These are phyloP conservation scores for Enteromius viviparus DNA, from an alignment of 2,797 vertebrate genomes.

Conservation along the genomic window DNA sequence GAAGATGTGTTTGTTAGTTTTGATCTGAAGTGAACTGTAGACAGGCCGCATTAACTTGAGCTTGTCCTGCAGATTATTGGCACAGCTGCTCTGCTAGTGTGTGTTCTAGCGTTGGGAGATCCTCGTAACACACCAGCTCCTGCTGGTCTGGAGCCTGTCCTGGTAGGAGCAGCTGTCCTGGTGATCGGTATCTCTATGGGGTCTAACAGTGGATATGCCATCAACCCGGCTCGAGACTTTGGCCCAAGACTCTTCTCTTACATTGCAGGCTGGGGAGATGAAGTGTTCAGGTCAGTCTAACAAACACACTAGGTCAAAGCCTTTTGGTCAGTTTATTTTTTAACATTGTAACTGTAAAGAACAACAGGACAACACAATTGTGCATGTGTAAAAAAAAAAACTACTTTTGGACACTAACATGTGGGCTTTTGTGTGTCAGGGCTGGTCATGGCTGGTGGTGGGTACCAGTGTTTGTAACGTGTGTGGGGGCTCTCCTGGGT, in stretches of 20 bases:
- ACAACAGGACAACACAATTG: neutral
- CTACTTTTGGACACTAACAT: neutral
- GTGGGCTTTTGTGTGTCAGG: constrained; percentile 67
- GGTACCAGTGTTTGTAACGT: constrained; percentile 85
- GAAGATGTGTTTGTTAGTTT: neutral
- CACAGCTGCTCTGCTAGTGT: constrained; percentile 76
- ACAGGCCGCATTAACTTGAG: neutral
- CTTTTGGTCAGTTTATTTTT: too few species aligned
- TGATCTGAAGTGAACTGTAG: neutral
- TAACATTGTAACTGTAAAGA: neutral
- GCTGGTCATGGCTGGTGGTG: constrained; percentile 87
- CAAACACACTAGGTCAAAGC: too few species aligned
- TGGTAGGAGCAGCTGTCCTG: constrained; percentile 74
- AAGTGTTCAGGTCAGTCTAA: constrained; percentile 77
- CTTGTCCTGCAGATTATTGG: constrained; percentile 73
- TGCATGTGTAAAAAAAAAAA: neutral
- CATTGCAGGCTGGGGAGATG: constrained; percentile 75
- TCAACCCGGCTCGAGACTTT: constrained; percentile 81
- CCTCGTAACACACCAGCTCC: constrained; percentile 67
- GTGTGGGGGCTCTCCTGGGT: constrained; percentile 81
- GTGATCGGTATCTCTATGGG: constrained; percentile 80
- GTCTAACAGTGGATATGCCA: constrained; percentile 79
- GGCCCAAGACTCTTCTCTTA: constrained; percentile 77
- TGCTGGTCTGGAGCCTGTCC: constrained; percentile 70
- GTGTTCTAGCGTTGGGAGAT: constrained; percentile 78